Evolutionary conservation across 2,113 vertebrate genomes (phyloP).

Genomic region (Crotalus horridus): DNA sequence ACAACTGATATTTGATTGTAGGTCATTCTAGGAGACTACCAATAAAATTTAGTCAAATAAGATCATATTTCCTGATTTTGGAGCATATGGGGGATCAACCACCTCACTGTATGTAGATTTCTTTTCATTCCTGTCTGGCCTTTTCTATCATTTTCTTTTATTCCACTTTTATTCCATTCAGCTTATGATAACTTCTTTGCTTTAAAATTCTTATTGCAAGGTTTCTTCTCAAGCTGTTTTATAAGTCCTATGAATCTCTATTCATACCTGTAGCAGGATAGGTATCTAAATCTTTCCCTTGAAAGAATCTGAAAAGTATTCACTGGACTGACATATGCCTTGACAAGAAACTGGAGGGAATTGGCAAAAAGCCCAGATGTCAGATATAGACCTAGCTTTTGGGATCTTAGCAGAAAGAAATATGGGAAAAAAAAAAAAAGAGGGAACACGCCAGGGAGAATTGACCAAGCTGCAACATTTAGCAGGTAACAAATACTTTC

Average conservation of each 20-base stretch:
- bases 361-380: not conserved
- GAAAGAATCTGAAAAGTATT: not conserved
- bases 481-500: constrained; percentile 1
- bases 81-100: not conserved
- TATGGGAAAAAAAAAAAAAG: not conserved
- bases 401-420: not conserved
- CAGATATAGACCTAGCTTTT: not conserved
- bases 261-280: not conserved
- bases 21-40: not conserved
- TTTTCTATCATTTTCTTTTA: not conserved
- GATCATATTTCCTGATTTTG: not conserved
- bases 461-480: not conserved
- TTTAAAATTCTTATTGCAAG: not conserved
- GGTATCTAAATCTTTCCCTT: not conserved
- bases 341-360: not conserved
- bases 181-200: not conserved
- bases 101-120: not conserved
- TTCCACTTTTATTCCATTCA: not conserved
- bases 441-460: not conserved
- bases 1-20: not conserved
- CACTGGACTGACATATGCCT: not conserved
- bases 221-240: not conserved
- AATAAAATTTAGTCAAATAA: not conserved
- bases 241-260: too few relatives aligned
- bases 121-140: not conserved